phyloP scores from a whole-genome alignment of 2,888 invertebrate genomes.

The Vannuccia rotundouncinata region DNA sequence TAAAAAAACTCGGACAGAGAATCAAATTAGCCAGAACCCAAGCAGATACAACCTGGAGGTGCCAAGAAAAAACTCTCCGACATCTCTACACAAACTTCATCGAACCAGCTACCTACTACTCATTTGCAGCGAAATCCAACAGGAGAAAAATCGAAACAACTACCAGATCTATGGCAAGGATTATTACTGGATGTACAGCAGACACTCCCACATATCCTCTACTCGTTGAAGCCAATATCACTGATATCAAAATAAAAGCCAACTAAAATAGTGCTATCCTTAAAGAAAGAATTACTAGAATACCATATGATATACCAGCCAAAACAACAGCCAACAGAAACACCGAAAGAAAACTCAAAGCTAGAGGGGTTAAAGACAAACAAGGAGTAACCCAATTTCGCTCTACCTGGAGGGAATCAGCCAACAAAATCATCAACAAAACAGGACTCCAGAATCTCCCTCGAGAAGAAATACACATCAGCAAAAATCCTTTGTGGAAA shows the following conservation, averaged over 20 bases:
- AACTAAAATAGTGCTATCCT: background rate
- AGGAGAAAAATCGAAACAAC: background rate
- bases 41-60: background rate
- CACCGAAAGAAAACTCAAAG: background rate
- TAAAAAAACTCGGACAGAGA: background rate
- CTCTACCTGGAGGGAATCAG: background rate
- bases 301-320: background rate
- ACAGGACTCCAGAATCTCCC: background rate
- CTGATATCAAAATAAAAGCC: background rate
- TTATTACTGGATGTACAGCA: background rate
- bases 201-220: background rate
- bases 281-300: conserved; percentile 7
- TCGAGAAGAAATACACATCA: background rate
- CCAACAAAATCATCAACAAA: background rate
- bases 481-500: background rate
- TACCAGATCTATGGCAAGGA: background rate
- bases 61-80: background rate
- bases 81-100: background rate
- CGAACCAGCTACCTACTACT: background rate
- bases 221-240: background rate
- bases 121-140: background rate
- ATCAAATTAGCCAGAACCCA: background rate
- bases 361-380: background rate
- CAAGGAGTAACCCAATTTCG: background rate
- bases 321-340: background rate